Conservation (phyloP, 1,140 invertebrate species). For the Calephelis nemesis region DNA sequence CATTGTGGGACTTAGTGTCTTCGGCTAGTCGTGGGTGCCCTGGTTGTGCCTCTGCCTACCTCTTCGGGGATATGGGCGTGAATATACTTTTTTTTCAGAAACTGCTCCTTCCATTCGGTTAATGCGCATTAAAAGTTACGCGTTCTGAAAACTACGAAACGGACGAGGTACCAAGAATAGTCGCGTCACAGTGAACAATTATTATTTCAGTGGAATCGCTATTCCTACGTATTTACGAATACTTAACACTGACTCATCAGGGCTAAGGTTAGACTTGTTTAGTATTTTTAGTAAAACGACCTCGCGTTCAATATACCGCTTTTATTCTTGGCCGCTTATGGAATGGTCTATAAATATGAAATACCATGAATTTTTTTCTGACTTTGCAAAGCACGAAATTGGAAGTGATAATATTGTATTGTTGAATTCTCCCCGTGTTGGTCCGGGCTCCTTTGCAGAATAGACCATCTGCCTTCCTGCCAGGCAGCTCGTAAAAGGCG, state of each 20-base stretch:
- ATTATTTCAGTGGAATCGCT: slow-evolving; percentile 5
- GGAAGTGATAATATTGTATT: too few relatives aligned
- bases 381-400: not conserved
- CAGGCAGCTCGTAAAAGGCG: too few relatives aligned
- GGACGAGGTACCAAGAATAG: not conserved
- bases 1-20: too few relatives aligned
- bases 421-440: too few relatives aligned
- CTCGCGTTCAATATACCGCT: not conserved
- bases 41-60: too few relatives aligned
- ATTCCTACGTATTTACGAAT: slow-evolving; percentile 1
- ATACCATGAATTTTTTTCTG: not conserved
- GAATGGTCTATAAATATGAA: not conserved
- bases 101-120: too few relatives aligned
- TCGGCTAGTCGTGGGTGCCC: too few relatives aligned
- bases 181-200: not conserved
- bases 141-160: not conserved
- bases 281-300: slow-evolving; percentile 13
- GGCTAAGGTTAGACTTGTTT: slow-evolving; percentile 7
- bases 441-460: too few relatives aligned
- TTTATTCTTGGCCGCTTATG: not conserved
- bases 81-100: too few relatives aligned
- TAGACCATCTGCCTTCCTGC: too few relatives aligned
- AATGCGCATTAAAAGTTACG: too few relatives aligned
- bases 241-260: slow-evolving; percentile 7
- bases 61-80: too few relatives aligned